A percentile compares a stretch with the other conserved stretches of the same genome.
phyloP scores from a whole-genome alignment of 2,797 vertebrate species.

The Characodon lateralis region DNA sequence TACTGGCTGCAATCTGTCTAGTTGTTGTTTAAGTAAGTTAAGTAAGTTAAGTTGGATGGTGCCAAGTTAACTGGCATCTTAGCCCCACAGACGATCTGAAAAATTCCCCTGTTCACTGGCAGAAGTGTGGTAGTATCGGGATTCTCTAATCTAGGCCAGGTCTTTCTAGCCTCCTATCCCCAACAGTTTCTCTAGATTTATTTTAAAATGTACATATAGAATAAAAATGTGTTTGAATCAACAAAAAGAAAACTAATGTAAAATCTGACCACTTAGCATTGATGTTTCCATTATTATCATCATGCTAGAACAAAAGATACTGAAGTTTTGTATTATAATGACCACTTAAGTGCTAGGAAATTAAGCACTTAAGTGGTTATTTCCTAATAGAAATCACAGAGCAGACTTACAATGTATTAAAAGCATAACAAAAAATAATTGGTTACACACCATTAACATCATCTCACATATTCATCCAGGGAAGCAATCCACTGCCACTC shows the following conservation, averaged over 20 bases:
- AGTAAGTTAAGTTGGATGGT: constrained; percentile 31
- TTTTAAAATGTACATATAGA: constrained; percentile 3
- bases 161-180: constrained; percentile 4
- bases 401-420: constrained; percentile 15
- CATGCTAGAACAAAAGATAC: neutral
- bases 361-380: neutral
- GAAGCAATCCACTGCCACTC: constrained; percentile 41
- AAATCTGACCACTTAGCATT: neutral
- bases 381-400: neutral
- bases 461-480: constrained; percentile 27
- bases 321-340: neutral
- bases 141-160: constrained; percentile 19
- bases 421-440: constrained; percentile 14
- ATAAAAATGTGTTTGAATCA: neutral
- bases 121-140: constrained; percentile 14
- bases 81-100: constrained; percentile 42
- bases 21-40: constrained; percentile 54
- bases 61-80: constrained; percentile 52
- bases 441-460: constrained; percentile 39
- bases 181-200: neutral
- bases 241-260: neutral
- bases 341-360: neutral
- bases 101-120: constrained; percentile 54
- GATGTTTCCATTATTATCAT: neutral
- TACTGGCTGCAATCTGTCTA: constrained; percentile 26